Conservation (phyloP, 2,797 vertebrate genomes). For the Falco berigora region DNA sequence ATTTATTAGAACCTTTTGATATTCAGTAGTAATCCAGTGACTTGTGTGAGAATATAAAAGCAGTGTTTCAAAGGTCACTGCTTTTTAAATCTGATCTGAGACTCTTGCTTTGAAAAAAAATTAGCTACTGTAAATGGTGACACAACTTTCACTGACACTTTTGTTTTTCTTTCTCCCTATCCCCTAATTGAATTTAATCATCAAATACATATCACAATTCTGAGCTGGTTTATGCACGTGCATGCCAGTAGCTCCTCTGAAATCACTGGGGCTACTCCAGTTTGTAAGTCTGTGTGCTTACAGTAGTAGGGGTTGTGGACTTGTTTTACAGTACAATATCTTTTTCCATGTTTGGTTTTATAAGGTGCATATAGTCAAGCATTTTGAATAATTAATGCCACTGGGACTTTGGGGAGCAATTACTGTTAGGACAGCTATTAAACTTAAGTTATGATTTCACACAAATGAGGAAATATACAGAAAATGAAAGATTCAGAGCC, state of each 20-base stretch:
- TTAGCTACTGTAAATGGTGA: not conserved
- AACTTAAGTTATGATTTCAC: not conserved
- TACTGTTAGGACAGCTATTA: not conserved
- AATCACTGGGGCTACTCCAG: not conserved
- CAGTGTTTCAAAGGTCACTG: not conserved
- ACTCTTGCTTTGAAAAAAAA: not conserved
- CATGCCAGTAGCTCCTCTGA: not conserved
- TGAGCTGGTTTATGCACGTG: not conserved
- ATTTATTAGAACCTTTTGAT: not conserved
- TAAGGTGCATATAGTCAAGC: not conserved
- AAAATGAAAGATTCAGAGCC: not conserved
- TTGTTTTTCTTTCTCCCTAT: not conserved
- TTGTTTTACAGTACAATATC: not conserved
- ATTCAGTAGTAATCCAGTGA: not conserved
- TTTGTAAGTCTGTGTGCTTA: not conserved
- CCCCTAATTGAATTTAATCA: not conserved
- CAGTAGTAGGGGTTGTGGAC: not conserved
- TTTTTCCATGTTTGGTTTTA: not conserved
- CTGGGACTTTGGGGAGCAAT: not conserved
- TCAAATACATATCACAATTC: not conserved
- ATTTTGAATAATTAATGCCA: not conserved
- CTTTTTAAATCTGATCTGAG: not conserved
- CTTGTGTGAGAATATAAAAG: not conserved
- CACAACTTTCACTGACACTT: not conserved
- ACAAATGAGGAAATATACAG: not conserved